These are phyloP conservation scores for Brachyhypopomus gauderio DNA, from an alignment of 2,113 vertebrate genomes.

Conservation along the genomic window DNA sequence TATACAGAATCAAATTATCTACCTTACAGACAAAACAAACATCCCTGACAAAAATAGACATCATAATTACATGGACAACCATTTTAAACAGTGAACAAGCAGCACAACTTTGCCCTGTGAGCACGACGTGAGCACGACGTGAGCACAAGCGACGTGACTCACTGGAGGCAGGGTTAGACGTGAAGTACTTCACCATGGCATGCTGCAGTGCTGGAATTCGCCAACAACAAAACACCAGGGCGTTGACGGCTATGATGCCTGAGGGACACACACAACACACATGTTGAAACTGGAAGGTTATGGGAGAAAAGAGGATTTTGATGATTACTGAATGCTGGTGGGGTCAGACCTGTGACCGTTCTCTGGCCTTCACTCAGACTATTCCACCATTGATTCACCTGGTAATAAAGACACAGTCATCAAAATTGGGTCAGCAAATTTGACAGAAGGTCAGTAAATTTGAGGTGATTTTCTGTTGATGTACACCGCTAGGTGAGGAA, in stretches of 20 bases:
- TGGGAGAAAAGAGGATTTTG: neutral
- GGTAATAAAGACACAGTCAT: constrained; percentile 57
- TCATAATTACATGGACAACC: too few species aligned
- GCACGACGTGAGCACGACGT: too few species aligned
- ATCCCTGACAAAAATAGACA: too few species aligned
- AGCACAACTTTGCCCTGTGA: too few species aligned
- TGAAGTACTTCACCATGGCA: constrained; percentile 90
- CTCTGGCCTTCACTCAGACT: constrained; percentile 90
- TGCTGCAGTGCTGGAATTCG: constrained; percentile 84
- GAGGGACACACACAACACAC: constrained; percentile 18
- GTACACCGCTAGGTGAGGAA: too few species aligned
- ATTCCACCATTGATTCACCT: constrained; percentile 98
- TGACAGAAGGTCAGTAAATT: too few species aligned
- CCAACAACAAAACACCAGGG: constrained; percentile 91
- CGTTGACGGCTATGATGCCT: constrained; percentile 92
- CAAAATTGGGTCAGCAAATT: neutral
- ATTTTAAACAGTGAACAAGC: too few species aligned
- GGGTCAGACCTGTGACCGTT: constrained; percentile 84
- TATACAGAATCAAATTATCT: too few species aligned
- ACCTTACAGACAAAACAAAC: too few species aligned
- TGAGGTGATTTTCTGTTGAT: too few species aligned
- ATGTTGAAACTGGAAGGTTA: too few species aligned
- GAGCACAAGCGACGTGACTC: constrained; percentile 69
- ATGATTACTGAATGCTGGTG: neutral
- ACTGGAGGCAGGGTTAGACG: constrained; percentile 91